Conservation (phyloP, 1,140 invertebrate species). For the Drosophila nasuta region DNA sequence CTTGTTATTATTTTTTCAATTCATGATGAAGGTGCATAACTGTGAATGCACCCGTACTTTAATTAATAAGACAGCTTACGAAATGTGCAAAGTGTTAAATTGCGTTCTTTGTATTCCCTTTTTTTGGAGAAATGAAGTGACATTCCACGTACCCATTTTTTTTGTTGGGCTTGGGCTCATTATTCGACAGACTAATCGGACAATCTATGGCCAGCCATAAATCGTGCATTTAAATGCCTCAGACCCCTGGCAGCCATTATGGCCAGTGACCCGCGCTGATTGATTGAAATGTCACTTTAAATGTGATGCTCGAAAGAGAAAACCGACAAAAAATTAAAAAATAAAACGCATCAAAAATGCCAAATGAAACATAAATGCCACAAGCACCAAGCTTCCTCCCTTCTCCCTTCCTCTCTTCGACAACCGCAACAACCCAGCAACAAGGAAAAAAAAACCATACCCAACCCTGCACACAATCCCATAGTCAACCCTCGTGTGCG, state of each 20-base stretch:
- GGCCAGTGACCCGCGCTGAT: slow-evolving; percentile 59
- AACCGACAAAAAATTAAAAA: slow-evolving; percentile 47
- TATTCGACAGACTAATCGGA: slow-evolving; percentile 36
- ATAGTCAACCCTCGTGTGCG: slow-evolving; percentile 60
- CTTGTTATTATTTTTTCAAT: no score
- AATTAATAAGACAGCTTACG: no score
- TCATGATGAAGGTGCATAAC: no score
- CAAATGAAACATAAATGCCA: slow-evolving; percentile 82
- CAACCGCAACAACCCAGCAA: slow-evolving; percentile 50
- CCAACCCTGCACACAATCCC: slow-evolving; percentile 7
- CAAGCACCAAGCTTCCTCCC: slow-evolving; percentile 23
- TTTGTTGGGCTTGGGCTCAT: background rate
- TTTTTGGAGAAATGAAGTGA: slow-evolving; percentile 2
- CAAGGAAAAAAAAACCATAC: background rate
- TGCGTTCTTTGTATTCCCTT: background rate
- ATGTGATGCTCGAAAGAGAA: slow-evolving; percentile 57
- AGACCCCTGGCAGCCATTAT: background rate
- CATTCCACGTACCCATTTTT: background rate
- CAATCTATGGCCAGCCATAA: slow-evolving; percentile 41
- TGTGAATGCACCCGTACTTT: no score
- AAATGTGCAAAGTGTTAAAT: background rate
- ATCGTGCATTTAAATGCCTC: slow-evolving; percentile 44
- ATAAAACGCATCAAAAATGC: slow-evolving; percentile 76
- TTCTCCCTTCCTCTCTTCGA: background rate
- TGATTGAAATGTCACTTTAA: slow-evolving; percentile 84